phyloP scores from a whole-genome alignment of 2,888 invertebrate genomes.

The Stenurella melanura region DNA sequence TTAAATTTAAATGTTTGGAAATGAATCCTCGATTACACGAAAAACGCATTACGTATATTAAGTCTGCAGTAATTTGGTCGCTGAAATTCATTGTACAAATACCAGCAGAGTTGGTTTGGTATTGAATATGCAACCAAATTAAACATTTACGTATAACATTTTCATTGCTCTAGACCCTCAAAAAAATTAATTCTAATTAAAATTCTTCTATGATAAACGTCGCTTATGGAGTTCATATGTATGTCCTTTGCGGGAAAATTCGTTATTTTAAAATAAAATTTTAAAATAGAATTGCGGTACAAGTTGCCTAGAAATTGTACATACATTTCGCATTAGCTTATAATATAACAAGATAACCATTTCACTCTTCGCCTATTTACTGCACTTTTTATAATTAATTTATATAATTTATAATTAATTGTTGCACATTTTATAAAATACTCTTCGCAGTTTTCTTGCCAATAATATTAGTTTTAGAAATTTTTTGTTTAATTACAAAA shows the following conservation, averaged over 20 bases:
- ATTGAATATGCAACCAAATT: slow-evolving; percentile 23
- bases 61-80: slow-evolving; percentile 22
- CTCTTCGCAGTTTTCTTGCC: too few relatives aligned
- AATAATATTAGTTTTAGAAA: too few relatives aligned
- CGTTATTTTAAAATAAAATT: neutral
- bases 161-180: neutral
- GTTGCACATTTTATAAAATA: too few relatives aligned
- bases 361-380: too few relatives aligned
- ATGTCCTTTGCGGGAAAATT: neutral
- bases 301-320: too few relatives aligned
- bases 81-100: neutral
- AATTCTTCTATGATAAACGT: neutral
- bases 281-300: too few relatives aligned
- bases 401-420: too few relatives aligned
- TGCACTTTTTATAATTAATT: too few relatives aligned
- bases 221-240: neutral
- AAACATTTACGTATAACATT: slow-evolving; percentile 19
- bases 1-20: slow-evolving; percentile 18
- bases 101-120: slow-evolving; percentile 1
- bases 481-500: too few relatives aligned
- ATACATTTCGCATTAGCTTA: too few relatives aligned
- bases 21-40: slow-evolving; percentile 32
- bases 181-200: neutral
- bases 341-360: too few relatives aligned
- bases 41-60: slow-evolving; percentile 34